phyloP scores from a whole-genome alignment of 2,797 vertebrate species.

The Etheostoma nigrum region DNA sequence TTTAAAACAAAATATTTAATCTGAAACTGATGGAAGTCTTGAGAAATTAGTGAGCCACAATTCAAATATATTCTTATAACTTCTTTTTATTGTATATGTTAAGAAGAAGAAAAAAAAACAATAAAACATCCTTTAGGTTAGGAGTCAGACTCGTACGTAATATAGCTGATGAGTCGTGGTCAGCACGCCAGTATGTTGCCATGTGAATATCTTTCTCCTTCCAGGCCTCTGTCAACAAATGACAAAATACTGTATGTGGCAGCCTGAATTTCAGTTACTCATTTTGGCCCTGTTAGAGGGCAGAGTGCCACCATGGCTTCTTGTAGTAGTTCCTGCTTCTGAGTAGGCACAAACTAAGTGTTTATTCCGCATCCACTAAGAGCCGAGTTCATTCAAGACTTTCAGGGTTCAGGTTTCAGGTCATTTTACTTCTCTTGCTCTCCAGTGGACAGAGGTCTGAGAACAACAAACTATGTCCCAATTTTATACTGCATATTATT shows the following conservation, averaged over 20 bases:
- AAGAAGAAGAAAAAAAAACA: background rate
- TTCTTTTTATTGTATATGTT: background rate
- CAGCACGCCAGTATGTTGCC: constrained; percentile 6
- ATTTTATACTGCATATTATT: background rate
- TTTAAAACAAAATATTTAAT: constrained; percentile 4
- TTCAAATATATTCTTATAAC: background rate
- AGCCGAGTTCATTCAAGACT: constrained; percentile 62
- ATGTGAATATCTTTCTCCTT: constrained; percentile 36
- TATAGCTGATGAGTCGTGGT: constrained; percentile 7
- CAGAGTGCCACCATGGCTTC: constrained; percentile 45
- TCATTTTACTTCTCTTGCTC: constrained; percentile 38
- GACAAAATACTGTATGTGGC: constrained; percentile 57
- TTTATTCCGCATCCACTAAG: constrained; percentile 51
- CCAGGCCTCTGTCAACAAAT: constrained; percentile 66
- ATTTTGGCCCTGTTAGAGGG: constrained; percentile 63
- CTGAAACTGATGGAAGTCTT: background rate
- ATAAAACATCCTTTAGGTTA: constrained; percentile 16
- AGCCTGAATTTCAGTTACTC: constrained; percentile 60
- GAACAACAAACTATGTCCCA: constrained; percentile 1
- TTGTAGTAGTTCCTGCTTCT: constrained; percentile 56
- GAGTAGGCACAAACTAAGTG: constrained; percentile 53
- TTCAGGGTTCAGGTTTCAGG: constrained; percentile 37
- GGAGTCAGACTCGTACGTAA: constrained; percentile 1
- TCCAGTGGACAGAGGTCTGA: background rate
- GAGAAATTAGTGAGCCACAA: background rate